Base-by-base conservation (phyloP, 2,113 vertebrate species). In the Menidia beryllina region DNA sequence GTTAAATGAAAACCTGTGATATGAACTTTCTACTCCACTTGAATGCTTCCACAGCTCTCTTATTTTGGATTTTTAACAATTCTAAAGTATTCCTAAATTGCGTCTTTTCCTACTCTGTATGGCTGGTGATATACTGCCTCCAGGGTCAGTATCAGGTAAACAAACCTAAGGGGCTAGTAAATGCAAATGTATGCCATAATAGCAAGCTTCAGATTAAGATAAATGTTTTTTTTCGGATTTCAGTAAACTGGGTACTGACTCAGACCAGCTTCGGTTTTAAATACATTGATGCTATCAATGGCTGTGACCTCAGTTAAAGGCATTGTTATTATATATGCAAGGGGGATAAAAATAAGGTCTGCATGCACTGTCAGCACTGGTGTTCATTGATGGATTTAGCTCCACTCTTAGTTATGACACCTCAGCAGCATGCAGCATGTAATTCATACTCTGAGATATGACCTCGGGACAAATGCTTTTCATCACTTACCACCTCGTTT, bases 381-480 rank as follows among this genome's bases (percentile, higher is more conserved):
- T 41, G 56, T 30, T 24, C 14, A 20, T n/a, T 76, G 75, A 82
- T 77, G 38, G 49, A 79, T 60, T 57, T 12, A 26, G 39, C 62
- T 66, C 17, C 20, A 45, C 30, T 71, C 58, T 50, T 48, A 47
- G 43, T 59, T 57, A 64, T 56, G 70, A 62, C 7, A 1, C 41
- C 54, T 69, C 50, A 48, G 51, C 59, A 25, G 51, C 17, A 30
- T n/a, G 51, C 63, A 25, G 51, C 17, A 25, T n/a, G 14, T 81
- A 41, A 85, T 45, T 59, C 63, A 81, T 72, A 45, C 58, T 64
- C 59, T 39, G 41, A 75, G 51, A 72, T 63, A 56, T 72, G 62
- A 85, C 76, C 76, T 75, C 13, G 2, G 73, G 59, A 72, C 51
- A 39, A 50, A 20, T 24, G 43, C 55, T 19, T 79, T 87, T 47